These are phyloP conservation scores for Anaspis maculata DNA, from an alignment of 2,888 invertebrate species.

Conservation along the genomic window DNA sequence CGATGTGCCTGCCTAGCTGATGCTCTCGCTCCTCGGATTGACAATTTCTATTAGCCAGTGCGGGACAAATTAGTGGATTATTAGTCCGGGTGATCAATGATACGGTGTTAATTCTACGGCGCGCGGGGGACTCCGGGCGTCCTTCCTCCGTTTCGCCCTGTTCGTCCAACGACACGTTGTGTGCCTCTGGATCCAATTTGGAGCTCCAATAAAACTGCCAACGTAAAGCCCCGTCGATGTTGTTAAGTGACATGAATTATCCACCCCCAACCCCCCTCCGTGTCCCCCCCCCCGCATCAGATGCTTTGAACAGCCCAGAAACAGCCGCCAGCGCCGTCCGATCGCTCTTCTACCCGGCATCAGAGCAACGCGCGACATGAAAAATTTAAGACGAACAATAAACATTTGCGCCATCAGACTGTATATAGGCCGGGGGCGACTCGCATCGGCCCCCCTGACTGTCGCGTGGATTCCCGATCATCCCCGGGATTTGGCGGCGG, in stretches of 20 bases:
- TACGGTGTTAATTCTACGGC: constrained; percentile 37
- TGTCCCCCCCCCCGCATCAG: constrained; percentile 3
- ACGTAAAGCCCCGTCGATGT: constrained; percentile 44
- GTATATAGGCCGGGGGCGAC: too few species aligned
- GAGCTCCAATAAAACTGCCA: constrained; percentile 46
- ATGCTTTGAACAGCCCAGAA: constrained; percentile 3
- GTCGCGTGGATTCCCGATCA: too few species aligned
- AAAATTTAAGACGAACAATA: constrained; percentile 41
- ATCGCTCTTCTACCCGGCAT: too few species aligned
- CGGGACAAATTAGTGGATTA: constrained; percentile 44
- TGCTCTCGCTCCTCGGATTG: constrained; percentile 32
- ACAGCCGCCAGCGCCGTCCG: too few species aligned
- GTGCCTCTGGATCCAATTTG: constrained; percentile 43
- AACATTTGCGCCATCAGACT: constrained; percentile 27
- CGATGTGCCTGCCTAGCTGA: too few species aligned
- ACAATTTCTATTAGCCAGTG: constrained; percentile 39
- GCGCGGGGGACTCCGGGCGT: constrained; percentile 15
- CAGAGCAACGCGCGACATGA: constrained; percentile 36
- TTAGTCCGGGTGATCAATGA: constrained; percentile 43
- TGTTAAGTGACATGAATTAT: constrained; percentile 47
- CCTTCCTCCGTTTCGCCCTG: constrained; percentile 3
- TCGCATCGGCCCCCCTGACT: too few species aligned
- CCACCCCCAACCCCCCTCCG: constrained; percentile 31
- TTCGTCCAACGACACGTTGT: constrained; percentile 33
- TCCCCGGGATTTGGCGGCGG: too few species aligned